phyloP scores from a whole-genome alignment of 2,888 invertebrate species.

The Automeris io region DNA sequence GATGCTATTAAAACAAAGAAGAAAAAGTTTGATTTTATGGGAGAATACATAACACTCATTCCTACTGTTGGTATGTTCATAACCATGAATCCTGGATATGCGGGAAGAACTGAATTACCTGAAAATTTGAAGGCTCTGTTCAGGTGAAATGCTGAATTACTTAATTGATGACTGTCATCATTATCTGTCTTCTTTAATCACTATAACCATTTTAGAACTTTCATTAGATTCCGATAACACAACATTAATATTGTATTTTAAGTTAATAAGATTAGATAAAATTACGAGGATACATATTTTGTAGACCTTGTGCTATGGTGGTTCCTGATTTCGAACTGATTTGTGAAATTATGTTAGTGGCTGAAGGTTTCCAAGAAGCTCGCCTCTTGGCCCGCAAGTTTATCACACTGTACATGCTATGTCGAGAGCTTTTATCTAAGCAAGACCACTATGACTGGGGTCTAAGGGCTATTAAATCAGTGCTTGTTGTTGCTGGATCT shows the following conservation, averaged over 20 bases:
- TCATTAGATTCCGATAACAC: too few species aligned
- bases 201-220: too few species aligned
- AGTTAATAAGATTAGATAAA: too few species aligned
- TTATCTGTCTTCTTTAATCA: too few species aligned
- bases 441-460: conserved; percentile 99
- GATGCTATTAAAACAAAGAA: conserved; percentile 93
- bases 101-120: conserved; percentile 92
- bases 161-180: too few species aligned
- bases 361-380: conserved; percentile 96
- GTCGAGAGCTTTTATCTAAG: conserved; percentile 92
- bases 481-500: conserved; percentile 94
- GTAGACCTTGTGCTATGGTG: conserved; percentile 96
- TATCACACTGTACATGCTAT: conserved; percentile 93
- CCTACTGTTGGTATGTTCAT: conserved; percentile 93
- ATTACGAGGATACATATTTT: neutral
- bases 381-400: conserved; percentile 93
- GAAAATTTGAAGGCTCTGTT: conserved; percentile 86
- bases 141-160: conserved; percentile 37
- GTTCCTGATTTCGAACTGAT: conserved; percentile 97
- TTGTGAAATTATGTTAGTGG: conserved; percentile 97
- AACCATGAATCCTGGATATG: conserved; percentile 98
- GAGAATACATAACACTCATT: conserved; percentile 85
- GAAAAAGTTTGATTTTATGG: conserved; percentile 88
- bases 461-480: conserved; percentile 95
- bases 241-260: too few species aligned